Evolutionary conservation across 2,113 vertebrate genomes (phyloP), one percentile per base, ranked within the genome.

Genomic region (Paralichthys olivaceus): DNA sequence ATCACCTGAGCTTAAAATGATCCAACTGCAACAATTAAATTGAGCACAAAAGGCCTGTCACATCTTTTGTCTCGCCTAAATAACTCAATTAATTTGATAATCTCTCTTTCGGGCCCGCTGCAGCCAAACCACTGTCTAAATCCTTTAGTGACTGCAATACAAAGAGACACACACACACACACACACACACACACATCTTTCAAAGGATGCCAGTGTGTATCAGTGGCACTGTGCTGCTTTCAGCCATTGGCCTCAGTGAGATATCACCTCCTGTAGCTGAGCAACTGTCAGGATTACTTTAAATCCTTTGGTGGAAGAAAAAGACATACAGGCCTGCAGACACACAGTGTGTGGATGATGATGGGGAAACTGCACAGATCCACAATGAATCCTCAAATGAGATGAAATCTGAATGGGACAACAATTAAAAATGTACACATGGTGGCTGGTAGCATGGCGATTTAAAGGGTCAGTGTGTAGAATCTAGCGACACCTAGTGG

Each of bases 241-340:
- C 70, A 86, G 78, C 60, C 71, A 83, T 54, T 70, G 69, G 84
- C 51, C 82, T 85, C 68, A 60, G 71, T 59, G 69, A 83, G 75
- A 83, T 88, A 90, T 89, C 72, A 82, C 79, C 85, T 91, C 84
- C 76, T 64, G 86, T 83, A 86, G 84, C 87, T 56, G 69, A 80
- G 84, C 77, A 88, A 84, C 86, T 86, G 83, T 86, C 84, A 85
- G 86, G 89, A 90, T 89, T 87, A 89, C 82, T 91, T 84, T 67
- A 87, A 87, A 88, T 88, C 79, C 79, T 82, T 72, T 64, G 62
- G 66, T 67, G 80, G 49, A 53, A 53, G 69, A 60, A 83, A 61
- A 64, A 84, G 62, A 75, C 17, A 43, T 28, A 22, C 19, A 29
- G 60, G 75, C 67, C 78, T 81, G 53, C 74, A 87, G 80, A 85